phyloP scores from a whole-genome alignment of 2,113 vertebrate species.

The Pristiophorus japonicus region DNA sequence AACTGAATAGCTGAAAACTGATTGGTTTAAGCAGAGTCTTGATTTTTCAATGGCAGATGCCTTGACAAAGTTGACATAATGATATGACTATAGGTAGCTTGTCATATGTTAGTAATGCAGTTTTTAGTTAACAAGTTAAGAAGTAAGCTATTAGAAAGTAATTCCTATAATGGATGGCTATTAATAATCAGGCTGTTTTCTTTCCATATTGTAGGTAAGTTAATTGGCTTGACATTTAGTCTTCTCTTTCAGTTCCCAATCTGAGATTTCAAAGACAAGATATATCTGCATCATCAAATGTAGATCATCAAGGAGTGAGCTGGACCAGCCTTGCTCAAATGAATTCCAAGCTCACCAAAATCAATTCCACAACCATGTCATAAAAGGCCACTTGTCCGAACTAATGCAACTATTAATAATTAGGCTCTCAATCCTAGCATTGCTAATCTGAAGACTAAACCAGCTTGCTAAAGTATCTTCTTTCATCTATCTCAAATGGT shows the following conservation, averaged over 20 bases:
- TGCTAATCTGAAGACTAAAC: background rate
- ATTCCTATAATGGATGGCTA: background rate
- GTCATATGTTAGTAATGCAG: background rate
- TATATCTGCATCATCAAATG: background rate
- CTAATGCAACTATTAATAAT: background rate
- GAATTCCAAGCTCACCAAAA: background rate
- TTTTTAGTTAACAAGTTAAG: background rate
- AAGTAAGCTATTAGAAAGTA: background rate
- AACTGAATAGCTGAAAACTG: background rate
- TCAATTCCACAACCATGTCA: background rate
- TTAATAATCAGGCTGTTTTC: background rate
- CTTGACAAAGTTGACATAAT: background rate
- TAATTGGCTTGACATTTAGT: background rate
- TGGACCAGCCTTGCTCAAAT: background rate
- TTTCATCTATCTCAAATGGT: background rate
- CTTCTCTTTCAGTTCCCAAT: background rate
- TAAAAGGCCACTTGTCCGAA: background rate
- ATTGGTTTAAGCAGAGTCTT: constrained; percentile 7
- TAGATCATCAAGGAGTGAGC: background rate
- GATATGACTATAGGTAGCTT: background rate
- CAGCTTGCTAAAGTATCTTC: background rate
- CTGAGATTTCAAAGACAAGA: background rate
- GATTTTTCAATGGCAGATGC: background rate
- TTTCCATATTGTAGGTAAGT: background rate
- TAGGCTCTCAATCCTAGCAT: background rate